These are phyloP conservation scores for Malaclemys terrapin DNA, from an alignment of 2,113 vertebrate genomes.

Conservation along the genomic window DNA sequence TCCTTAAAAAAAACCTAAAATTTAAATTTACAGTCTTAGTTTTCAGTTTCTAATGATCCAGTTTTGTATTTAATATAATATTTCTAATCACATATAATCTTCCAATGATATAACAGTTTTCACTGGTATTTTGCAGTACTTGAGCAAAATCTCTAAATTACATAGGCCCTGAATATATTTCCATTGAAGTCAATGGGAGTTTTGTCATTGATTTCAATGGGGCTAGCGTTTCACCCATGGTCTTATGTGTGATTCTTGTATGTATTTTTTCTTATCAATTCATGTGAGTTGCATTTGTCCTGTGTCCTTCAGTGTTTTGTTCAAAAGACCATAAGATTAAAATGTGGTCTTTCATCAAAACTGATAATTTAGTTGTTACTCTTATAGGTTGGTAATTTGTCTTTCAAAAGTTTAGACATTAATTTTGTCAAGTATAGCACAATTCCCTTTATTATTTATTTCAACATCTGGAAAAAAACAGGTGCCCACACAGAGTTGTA, in stretches of 20 bases:
- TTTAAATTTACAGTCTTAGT: background rate
- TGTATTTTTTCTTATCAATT: background rate
- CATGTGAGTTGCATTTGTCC: background rate
- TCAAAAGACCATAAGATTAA: background rate
- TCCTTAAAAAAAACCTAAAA: background rate
- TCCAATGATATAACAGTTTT: background rate
- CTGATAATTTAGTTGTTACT: background rate
- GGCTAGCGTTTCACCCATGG: background rate
- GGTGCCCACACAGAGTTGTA: background rate
- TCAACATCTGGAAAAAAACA: background rate
- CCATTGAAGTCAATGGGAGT: background rate
- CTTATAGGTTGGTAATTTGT: background rate
- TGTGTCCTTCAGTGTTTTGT: background rate
- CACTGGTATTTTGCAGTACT: background rate
- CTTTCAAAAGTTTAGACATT: background rate
- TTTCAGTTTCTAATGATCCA: background rate
- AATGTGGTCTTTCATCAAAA: background rate
- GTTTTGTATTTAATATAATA: background rate
- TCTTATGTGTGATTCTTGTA: background rate
- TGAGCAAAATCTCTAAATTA: background rate
- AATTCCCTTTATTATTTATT: background rate
- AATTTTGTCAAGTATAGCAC: background rate
- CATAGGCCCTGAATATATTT: background rate
- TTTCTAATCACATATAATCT: background rate
- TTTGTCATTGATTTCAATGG: background rate